A percentile compares a stretch with the other conserved stretches of the same genome.
These are phyloP conservation scores for Raja brachyura DNA, from an alignment of 2,113 vertebrate species.

Conservation along the genomic window DNA sequence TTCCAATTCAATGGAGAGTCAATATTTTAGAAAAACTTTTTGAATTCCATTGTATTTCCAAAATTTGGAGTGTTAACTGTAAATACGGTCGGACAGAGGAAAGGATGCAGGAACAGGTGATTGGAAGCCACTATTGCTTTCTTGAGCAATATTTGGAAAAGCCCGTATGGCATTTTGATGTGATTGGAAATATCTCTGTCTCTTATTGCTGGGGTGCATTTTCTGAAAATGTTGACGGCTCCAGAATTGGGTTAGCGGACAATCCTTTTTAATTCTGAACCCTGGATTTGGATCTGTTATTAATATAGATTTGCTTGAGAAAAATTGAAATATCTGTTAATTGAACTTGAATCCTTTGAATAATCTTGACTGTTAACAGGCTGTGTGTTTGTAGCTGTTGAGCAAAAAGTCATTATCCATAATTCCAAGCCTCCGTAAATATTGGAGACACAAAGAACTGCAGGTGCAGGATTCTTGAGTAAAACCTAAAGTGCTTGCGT, in stretches of 20 bases:
- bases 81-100: not conserved
- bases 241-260: not conserved
- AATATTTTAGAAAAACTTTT: not conserved
- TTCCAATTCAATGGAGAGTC: not conserved
- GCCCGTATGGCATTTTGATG: not conserved
- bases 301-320: not conserved
- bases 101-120: not conserved
- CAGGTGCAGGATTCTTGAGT: no score
- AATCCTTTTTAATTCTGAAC: not conserved
- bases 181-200: not conserved
- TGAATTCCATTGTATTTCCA: not conserved
- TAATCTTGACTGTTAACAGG: not conserved
- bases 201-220: not conserved
- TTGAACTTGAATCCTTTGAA: not conserved
- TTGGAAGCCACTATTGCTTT: not conserved
- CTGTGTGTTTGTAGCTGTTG: not conserved
- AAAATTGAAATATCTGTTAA: not conserved
- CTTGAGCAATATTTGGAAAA: not conserved
- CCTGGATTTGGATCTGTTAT: not conserved
- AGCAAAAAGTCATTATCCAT: not conserved
- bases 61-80: not conserved
- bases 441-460: no score
- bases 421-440: not conserved
- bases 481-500: no score
- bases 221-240: not conserved